Evolutionary conservation across 53 echinoderm and acorn worm species (phyloP).

Genomic region (Holothuria scabra): DNA sequence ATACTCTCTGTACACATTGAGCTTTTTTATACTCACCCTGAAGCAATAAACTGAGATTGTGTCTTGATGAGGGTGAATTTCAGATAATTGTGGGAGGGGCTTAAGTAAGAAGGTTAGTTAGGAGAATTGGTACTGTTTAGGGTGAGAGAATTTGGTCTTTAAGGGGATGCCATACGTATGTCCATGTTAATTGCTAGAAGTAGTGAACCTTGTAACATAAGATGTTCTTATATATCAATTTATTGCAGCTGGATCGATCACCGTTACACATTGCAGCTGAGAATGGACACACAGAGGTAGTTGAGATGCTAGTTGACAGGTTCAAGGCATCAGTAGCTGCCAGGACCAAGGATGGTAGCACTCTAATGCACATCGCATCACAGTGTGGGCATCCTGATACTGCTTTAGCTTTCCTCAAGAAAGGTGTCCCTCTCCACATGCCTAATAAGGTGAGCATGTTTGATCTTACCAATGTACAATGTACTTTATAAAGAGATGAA

Average conservation of each 20-base stretch:
- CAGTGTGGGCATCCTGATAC: constrained; percentile 98
- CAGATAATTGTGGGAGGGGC: too few species aligned
- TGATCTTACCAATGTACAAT: too few species aligned
- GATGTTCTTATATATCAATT: background rate
- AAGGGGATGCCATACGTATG: background rate
- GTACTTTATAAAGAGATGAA: too few species aligned
- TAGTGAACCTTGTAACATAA: background rate
- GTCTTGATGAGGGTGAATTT: too few species aligned
- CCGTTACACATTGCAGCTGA: constrained; percentile 97
- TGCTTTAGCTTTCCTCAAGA: constrained; percentile 95
- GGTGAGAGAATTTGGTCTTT: too few species aligned
- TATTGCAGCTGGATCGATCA: constrained; percentile 81
- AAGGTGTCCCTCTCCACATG: constrained; percentile 99
- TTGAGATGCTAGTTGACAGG: constrained; percentile 91
- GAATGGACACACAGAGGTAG: constrained; percentile 82
- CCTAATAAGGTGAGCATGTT: constrained; percentile 86
- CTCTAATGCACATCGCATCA: constrained; percentile 96
- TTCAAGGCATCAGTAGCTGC: constrained; percentile 96
- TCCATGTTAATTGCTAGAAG: background rate
- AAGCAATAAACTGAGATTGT: too few species aligned
- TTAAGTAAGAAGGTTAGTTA: too few species aligned
- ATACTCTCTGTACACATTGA: too few species aligned
- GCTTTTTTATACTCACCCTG: too few species aligned
- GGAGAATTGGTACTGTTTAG: too few species aligned
- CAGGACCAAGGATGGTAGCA: constrained; percentile 95